These are phyloP conservation scores for Anguilla marmorata DNA, from an alignment of 2,797 vertebrate species.

Conservation along the genomic window DNA sequence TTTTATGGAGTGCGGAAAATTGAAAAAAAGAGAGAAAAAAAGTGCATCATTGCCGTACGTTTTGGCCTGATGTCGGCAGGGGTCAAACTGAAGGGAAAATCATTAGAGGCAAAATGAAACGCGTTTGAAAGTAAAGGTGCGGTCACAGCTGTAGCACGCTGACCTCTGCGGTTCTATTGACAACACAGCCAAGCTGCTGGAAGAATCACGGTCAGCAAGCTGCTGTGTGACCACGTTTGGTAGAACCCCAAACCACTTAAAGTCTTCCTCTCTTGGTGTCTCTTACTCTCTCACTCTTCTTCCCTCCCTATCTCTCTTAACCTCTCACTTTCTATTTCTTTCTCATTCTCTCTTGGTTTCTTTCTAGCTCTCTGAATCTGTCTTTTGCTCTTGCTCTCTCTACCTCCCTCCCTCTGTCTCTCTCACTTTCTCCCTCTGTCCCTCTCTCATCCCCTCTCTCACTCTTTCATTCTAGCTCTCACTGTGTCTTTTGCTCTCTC, in stretches of 20 bases:
- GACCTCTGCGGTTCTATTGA: not conserved
- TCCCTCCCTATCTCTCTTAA: not conserved
- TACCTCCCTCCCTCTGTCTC: constrained; percentile 31
- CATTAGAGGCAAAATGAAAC: not conserved
- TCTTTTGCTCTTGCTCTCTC: constrained; percentile 11
- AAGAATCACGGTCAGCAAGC: not conserved
- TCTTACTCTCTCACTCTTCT: not conserved
- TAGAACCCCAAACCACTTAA: not conserved
- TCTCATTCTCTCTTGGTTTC: not conserved
- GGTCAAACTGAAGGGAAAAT: not conserved
- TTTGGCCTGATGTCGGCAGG: not conserved
- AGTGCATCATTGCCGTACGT: not conserved
- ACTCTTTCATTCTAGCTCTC: not conserved
- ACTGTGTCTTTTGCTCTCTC: not conserved
- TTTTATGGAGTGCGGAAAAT: constrained; percentile 24
- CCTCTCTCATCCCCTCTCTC: constrained; percentile 16
- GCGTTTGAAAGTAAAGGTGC: not conserved
- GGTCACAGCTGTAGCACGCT: not conserved
- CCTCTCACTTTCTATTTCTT: not conserved
- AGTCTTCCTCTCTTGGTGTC: not conserved
- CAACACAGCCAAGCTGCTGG: not conserved
- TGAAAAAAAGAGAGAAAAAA: constrained; percentile 1
- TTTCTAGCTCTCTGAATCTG: not conserved
- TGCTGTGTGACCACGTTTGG: not conserved
- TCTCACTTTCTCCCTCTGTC: not conserved